Evolutionary conservation across 2,797 vertebrate genomes (phyloP).

Genomic region (Neosilurus mollespiculum): DNA sequence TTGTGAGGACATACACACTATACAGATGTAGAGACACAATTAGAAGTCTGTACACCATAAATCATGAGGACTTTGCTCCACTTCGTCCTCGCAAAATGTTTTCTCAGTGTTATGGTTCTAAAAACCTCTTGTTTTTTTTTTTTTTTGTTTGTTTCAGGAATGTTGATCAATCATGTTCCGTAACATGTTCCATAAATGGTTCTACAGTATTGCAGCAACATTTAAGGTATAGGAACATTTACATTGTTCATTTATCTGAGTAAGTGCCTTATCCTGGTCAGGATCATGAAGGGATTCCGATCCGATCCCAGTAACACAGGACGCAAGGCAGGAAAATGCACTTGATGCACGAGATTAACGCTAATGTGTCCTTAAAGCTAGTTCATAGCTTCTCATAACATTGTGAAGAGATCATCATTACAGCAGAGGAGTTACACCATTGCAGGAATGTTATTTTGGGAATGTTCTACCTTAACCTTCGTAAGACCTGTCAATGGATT

Average conservation of each 20-base stretch:
- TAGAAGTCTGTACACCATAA: neutral
- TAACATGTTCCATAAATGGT: neutral
- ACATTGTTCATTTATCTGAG: neutral
- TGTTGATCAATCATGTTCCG: neutral
- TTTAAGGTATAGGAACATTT: neutral
- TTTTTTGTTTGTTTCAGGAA: neutral
- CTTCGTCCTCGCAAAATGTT: neutral
- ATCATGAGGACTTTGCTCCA: neutral
- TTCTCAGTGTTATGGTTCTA: neutral
- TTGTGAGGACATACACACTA: neutral
- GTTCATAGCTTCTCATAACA: neutral
- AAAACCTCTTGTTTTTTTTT: neutral
- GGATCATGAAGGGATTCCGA: neutral
- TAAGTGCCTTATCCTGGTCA: slow-evolving; percentile 3
- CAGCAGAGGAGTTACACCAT: neutral
- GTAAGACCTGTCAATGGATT: neutral
- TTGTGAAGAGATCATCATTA: slow-evolving; percentile 1
- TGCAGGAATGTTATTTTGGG: neutral
- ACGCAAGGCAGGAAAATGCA: neutral
- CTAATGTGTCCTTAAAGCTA: neutral
- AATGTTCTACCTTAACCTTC: neutral
- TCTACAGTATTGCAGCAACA: neutral
- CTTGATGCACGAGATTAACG: too few species aligned
- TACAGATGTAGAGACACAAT: neutral
- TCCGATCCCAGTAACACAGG: neutral